A percentile compares a stretch with the other conserved stretches of the same genome.
Conservation (phyloP, 2,797 vertebrate species). For the Phalloptychus januarius region DNA sequence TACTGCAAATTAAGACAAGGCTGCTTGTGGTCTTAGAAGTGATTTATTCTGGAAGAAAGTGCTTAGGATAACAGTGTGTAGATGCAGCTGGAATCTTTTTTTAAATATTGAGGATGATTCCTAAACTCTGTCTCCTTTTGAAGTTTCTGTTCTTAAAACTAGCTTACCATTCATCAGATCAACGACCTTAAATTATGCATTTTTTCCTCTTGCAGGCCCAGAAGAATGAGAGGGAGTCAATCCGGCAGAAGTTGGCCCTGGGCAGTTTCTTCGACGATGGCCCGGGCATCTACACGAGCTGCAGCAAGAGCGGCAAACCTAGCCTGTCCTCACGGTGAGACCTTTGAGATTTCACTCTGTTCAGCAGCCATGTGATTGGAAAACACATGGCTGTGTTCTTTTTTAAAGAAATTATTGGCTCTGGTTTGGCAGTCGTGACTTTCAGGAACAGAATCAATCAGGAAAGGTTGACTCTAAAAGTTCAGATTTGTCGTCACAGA, state of each 20-base stretch:
- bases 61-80: conserved; percentile 8
- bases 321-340: conserved; percentile 96
- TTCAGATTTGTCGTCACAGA: conserved; percentile 20
- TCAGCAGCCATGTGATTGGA: conserved; percentile 17
- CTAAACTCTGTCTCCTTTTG: background rate
- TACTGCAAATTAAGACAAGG: conserved; percentile 32
- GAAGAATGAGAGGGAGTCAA: conserved; percentile 99
- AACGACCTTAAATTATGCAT: background rate
- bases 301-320: conserved; percentile 98
- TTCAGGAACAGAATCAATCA: background rate
- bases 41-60: conserved; percentile 22
- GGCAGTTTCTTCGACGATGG: conserved; percentile 99
- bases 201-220: conserved; percentile 85
- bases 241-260: conserved; percentile 97
- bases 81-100: background rate
- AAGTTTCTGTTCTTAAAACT: conserved; percentile 11
- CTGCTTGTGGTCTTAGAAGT: conserved; percentile 6
- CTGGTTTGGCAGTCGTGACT: background rate
- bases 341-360: background rate
- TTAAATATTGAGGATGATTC: background rate
- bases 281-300: conserved; percentile 95
- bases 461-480: background rate
- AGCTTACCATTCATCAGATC: background rate
- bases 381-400: conserved; percentile 11
- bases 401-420: background rate